Percentiles rank a stretch among this genome's conserved stretches.
These are phyloP conservation scores for Phoxinus dragarum DNA, from an alignment of 2,797 vertebrate species.

Conservation along the genomic window DNA sequence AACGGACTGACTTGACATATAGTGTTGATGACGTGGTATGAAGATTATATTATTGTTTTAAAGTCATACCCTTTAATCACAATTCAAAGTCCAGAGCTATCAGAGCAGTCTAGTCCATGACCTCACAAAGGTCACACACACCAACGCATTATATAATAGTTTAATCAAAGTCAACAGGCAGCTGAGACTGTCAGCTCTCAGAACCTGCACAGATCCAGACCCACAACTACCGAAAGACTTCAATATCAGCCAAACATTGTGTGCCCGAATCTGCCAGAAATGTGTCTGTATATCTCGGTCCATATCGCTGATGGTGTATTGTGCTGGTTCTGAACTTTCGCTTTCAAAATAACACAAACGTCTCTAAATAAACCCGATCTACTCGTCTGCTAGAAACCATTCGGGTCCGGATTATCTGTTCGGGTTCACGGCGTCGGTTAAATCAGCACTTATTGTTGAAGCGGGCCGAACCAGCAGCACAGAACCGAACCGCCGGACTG, in stretches of 20 bases:
- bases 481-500: neutral
- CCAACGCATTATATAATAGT: constrained; percentile 27
- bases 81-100: constrained; percentile 35
- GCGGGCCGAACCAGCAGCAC: constrained; percentile 1
- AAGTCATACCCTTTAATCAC: neutral
- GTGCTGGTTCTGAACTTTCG: constrained; percentile 10
- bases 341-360: neutral
- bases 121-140: constrained; percentile 35
- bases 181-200: neutral
- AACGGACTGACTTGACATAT: neutral
- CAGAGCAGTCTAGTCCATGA: neutral
- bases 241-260: neutral
- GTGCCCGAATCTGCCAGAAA: neutral
- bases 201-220: neutral
- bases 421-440: neutral
- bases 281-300: neutral
- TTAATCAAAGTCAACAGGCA: constrained; percentile 10
- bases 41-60: neutral
- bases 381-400: neutral
- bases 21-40: neutral
- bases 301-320: neutral
- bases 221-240: neutral
- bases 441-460: neutral
- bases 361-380: neutral
- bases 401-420: neutral